Base-by-base conservation (phyloP, 2,888 invertebrate genomes). In the Habrosyne pyritoides region DNA sequence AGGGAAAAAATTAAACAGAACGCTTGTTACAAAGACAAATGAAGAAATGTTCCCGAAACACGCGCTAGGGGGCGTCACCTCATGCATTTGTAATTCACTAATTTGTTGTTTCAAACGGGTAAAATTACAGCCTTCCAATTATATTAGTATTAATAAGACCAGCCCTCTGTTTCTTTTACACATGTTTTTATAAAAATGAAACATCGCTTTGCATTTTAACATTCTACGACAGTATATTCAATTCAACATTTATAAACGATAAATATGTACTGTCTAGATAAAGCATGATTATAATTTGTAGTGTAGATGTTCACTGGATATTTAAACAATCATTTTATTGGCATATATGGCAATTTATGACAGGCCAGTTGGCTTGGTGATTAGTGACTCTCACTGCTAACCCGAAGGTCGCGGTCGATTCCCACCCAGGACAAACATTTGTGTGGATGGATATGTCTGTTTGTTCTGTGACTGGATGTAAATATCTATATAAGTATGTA, bases 11-110 rank as follows among this genome's bases (percentile, higher is more conserved):
- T 56, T 70, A 74, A 75, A 74, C 67, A 75, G 75, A 81, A 77
- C 75, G 71, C 67, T 77, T 69, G 65, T 71, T 74, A 68, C 59
- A 83, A 85, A 88, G 84, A 85, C 87, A 89, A 91, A 91, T 84
- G 87, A 87, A 89, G 84, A 86, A 88, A 87, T 80, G 83, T 82
- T 76, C 63, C 70, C 75, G 78, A 76, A 82, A 84, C 83, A 81
- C 82, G 81, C 77, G 77, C 63, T 66, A 67, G 72, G 83, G 42
- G 91, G 91, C 90, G 91, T 77, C 61, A 26, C 21, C 86, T 81
- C 87, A 86, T 91, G 83, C 91, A 91, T 91, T 90, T 78, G 82
- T 91, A 85, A 91, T 89, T 81, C 75, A 86, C 87, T 91, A 91
- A 91, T 91, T 88, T 87, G 88, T 91, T 91, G 89, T 87, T 91